Base-by-base conservation (phyloP, 1,140 invertebrate genomes). In the Drosophila repletoides region DNA sequence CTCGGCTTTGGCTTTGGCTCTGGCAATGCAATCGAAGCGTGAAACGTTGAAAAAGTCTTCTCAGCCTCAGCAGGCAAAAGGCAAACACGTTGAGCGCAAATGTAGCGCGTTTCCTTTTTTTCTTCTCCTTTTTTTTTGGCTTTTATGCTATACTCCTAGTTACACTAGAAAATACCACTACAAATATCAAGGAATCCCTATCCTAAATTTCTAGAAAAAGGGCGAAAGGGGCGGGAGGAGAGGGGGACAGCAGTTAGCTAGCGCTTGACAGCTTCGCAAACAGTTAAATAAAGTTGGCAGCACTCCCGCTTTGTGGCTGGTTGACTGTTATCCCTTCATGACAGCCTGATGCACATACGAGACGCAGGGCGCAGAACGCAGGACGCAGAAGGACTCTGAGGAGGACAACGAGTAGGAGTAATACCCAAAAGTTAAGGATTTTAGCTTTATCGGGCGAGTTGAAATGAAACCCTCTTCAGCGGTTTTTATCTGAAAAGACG, bases 271-370 rank as follows among this genome's bases (percentile, higher is more conserved):
- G 79, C 74, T 83, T 79, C 74, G 79, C 79, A 83, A 83, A 83
- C 79, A 83, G 79, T 84, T 83, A 83, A 83, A 83, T 83, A 83
- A 84, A 83, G 79, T 83, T 83, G 79, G 79, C 79, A 74, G 48
- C 34, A 34, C 33, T 36, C 48, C 59, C 36, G 56, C 36, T 56
- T 61, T 61, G 64, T 61, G 64, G 64, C 45, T 26, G 64, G 29
- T 17, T 14, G 46, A 34, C 48, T 60, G 33, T 67, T 40, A 61
- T 60, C 40, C 70, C 29, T 12, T 19, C 49, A 22, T 26, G 38
- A 21, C 38, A 52, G 45, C 28, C 28, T 51, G 45, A 43, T 56
- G 38, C 52, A 56, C 52, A 56, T 26, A 60, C 40, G 55, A n/a
- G n/a, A n/a, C n/a, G n/a, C n/a, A n/a, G n/a, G n/a, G n/a, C n/a